Percentiles rank a stretch among this genome's conserved stretches.
Conservation (phyloP, 2,888 invertebrate genomes). For the Himalopsyche japonica region DNA sequence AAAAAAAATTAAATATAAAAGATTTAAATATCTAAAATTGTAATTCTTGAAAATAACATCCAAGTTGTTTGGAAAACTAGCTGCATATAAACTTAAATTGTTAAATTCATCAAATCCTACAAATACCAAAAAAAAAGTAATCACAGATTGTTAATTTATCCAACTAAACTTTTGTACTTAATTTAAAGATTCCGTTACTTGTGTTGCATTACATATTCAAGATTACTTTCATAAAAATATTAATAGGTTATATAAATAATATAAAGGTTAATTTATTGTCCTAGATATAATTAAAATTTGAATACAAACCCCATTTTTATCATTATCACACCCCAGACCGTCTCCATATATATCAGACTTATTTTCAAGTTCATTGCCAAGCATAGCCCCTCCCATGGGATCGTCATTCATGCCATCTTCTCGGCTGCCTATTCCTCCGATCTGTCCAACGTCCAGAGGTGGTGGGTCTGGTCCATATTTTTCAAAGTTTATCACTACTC, state of each 20-base stretch:
- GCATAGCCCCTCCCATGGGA: constrained; percentile 43
- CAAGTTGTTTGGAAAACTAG: too few relatives aligned
- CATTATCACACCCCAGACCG: constrained; percentile 47
- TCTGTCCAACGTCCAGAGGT: constrained; percentile 61
- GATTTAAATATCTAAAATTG: too few relatives aligned
- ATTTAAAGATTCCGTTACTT: not conserved
- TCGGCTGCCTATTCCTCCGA: constrained; percentile 54
- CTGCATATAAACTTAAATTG: too few relatives aligned
- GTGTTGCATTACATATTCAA: not conserved
- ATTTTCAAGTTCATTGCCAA: constrained; percentile 46
- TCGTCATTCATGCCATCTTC: constrained; percentile 53
- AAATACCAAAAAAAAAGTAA: too few relatives aligned
- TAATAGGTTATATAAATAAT: too few relatives aligned
- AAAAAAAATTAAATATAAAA: too few relatives aligned
- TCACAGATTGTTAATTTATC: too few relatives aligned
- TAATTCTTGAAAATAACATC: too few relatives aligned
- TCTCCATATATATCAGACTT: constrained; percentile 52
- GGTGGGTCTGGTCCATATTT: constrained; percentile 90
- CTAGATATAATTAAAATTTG: not conserved
- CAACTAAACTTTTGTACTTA: too few relatives aligned
- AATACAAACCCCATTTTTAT: constrained; percentile 57
- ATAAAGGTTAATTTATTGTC: not conserved
- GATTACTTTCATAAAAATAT: not conserved
- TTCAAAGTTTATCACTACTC: constrained; percentile 97
- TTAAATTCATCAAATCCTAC: too few relatives aligned